These are phyloP conservation scores for Atethmia centrago DNA, from an alignment of 2,888 invertebrate species.

Conservation along the genomic window DNA sequence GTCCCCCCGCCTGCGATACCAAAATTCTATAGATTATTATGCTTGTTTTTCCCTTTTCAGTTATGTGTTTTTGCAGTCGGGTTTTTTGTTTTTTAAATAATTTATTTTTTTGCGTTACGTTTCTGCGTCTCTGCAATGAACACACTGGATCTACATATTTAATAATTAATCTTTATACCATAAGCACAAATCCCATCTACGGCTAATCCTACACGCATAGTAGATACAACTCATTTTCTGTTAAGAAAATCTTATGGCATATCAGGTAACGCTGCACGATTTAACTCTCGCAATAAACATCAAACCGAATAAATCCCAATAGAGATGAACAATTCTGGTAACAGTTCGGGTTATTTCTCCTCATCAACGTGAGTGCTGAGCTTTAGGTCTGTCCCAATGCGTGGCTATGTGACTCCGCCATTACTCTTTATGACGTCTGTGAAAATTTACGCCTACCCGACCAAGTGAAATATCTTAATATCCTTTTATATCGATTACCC, in stretches of 20 bases:
- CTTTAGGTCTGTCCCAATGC: conserved; percentile 66
- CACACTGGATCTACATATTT: conserved; percentile 8
- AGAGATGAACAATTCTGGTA: conserved; percentile 66
- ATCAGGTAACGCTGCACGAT: conserved; percentile 16
- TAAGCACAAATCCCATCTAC: neutral
- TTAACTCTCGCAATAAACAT: conserved; percentile 32
- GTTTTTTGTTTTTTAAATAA: no score
- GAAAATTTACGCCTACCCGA: conserved; percentile 69
- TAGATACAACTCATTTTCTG: neutral
- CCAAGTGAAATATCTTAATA: conserved; percentile 63
- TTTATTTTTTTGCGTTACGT: conserved; percentile 27
- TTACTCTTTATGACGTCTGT: conserved; percentile 77
- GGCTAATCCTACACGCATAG: neutral
- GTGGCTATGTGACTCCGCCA: conserved; percentile 70
- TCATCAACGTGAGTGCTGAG: conserved; percentile 83
- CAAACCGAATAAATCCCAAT: conserved; percentile 57
- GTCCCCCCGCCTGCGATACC: no score
- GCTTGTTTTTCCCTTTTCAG: no score
- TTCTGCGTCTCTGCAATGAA: conserved; percentile 23
- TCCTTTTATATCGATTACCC: conserved; percentile 51
- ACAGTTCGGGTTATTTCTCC: conserved; percentile 67
- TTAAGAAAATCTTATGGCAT: conserved; percentile 8
- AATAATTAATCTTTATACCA: neutral
- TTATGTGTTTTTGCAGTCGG: no score
- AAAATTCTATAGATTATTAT: no score